phyloP scores from a whole-genome alignment of 2,797 vertebrate species.

The Syndactyla subalaris region DNA sequence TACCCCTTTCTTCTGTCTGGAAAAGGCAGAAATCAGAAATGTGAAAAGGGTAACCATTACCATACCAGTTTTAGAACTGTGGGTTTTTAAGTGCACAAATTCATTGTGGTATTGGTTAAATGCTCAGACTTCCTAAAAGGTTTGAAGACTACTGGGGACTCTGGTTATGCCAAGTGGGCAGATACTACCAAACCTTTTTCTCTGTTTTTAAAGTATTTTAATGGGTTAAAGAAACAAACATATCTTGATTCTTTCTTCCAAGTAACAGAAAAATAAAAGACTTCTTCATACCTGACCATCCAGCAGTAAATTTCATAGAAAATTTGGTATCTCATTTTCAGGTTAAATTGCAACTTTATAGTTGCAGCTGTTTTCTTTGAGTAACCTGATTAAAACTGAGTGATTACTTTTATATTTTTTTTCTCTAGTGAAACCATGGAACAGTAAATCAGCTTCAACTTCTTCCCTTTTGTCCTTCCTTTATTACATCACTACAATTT shows the following conservation, averaged over 20 bases:
- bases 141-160: background rate
- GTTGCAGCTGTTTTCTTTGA: conserved; percentile 48
- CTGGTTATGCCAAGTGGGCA: background rate
- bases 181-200: background rate
- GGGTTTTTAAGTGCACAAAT: background rate
- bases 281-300: background rate
- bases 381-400: conserved; percentile 53
- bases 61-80: background rate
- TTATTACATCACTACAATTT: background rate
- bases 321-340: conserved; percentile 13
- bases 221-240: background rate
- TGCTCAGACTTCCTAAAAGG: background rate
- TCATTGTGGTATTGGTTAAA: background rate
- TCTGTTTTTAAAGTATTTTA: background rate
- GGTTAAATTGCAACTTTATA: conserved; percentile 5
- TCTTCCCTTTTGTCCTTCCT: background rate
- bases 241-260: background rate
- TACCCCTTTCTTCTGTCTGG: background rate
- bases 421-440: background rate
- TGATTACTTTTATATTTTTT: background rate
- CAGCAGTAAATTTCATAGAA: background rate
- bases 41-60: background rate
- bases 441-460: conserved; percentile 4
- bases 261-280: background rate
- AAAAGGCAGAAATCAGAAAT: background rate